These are phyloP conservation scores for Drosophila tristis DNA, from an alignment of 1,140 invertebrate species.

Conservation along the genomic window DNA sequence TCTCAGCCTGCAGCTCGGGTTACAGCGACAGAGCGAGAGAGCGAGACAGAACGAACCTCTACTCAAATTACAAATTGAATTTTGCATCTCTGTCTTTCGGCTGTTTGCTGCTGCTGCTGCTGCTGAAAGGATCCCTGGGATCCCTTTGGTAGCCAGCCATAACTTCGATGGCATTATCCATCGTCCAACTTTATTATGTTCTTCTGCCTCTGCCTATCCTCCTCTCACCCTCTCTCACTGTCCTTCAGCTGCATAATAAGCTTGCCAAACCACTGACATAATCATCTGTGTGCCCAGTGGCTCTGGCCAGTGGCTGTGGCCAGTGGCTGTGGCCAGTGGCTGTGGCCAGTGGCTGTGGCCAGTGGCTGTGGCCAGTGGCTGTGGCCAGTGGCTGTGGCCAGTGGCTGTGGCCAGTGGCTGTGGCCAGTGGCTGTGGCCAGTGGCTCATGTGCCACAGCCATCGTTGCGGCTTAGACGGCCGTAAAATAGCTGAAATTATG, in stretches of 20 bases:
- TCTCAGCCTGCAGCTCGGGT: slow-evolving; percentile 48
- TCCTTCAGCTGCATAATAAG: slow-evolving; percentile 36
- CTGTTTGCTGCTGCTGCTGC: not conserved
- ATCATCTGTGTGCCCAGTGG: slow-evolving; percentile 36
- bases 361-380: not conserved
- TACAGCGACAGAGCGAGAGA: slow-evolving; percentile 11
- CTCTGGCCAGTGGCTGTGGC: slow-evolving; percentile 1
- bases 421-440: slow-evolving; percentile 7
- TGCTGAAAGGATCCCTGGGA: slow-evolving; percentile 3
- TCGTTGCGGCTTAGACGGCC: not conserved
- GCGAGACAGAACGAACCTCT: slow-evolving; percentile 9
- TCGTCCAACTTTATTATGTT: slow-evolving; percentile 49
- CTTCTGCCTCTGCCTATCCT: not conserved
- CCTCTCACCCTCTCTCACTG: not conserved
- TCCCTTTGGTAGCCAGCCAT: slow-evolving; percentile 37
- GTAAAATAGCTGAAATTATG: slow-evolving; percentile 48
- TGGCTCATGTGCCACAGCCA: not conserved
- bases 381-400: not conserved
- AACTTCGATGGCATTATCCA: slow-evolving; percentile 52
- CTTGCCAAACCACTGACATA: slow-evolving; percentile 40
- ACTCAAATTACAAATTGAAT: slow-evolving; percentile 68
- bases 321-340: slow-evolving; percentile 2
- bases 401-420: slow-evolving; percentile 1
- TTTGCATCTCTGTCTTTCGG: slow-evolving; percentile 19
- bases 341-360: slow-evolving; percentile 1